These are phyloP conservation scores for Phymastichus coffea DNA, from an alignment of 1,140 invertebrate species.

Conservation along the genomic window DNA sequence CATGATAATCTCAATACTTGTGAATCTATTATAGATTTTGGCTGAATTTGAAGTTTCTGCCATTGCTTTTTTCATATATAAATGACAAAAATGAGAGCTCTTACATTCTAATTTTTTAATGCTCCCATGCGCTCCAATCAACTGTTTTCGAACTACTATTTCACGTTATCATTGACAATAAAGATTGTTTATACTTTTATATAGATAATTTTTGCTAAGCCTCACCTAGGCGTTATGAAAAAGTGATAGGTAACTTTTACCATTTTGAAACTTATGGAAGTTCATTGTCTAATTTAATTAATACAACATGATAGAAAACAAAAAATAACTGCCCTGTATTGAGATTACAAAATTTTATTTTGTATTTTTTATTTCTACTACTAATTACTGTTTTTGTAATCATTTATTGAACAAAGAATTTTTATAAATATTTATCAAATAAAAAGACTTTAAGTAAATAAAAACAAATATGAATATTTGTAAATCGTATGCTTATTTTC, in stretches of 20 bases:
- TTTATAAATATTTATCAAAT: conserved; percentile 14
- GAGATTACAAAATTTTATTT: conserved; percentile 11
- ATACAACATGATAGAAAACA: neutral
- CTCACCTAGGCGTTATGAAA: conserved; percentile 11
- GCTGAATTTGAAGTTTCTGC: too few relatives aligned
- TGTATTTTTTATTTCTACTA: conserved; percentile 1
- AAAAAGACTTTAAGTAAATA: conserved; percentile 10
- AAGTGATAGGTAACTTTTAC: neutral
- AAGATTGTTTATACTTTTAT: conserved; percentile 46
- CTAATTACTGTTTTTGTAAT: conserved; percentile 10
- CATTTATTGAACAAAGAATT: conserved; percentile 2
- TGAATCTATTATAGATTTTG: too few relatives aligned
- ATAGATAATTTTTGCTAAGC: conserved; percentile 38
- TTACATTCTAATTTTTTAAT: too few relatives aligned
- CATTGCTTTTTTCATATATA: neutral
- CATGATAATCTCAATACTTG: too few relatives aligned
- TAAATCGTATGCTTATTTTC: conserved; percentile 5
- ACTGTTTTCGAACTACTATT: too few relatives aligned
- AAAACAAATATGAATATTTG: conserved; percentile 12
- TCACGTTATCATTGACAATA: too few relatives aligned
- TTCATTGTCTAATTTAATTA: neutral
- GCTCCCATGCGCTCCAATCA: too few relatives aligned
- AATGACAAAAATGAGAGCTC: neutral
- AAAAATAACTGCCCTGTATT: neutral
- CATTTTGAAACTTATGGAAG: neutral